Evolutionary conservation across 2,888 invertebrate species (phyloP).

Genomic region (Caenorhabditis imperialis): DNA sequence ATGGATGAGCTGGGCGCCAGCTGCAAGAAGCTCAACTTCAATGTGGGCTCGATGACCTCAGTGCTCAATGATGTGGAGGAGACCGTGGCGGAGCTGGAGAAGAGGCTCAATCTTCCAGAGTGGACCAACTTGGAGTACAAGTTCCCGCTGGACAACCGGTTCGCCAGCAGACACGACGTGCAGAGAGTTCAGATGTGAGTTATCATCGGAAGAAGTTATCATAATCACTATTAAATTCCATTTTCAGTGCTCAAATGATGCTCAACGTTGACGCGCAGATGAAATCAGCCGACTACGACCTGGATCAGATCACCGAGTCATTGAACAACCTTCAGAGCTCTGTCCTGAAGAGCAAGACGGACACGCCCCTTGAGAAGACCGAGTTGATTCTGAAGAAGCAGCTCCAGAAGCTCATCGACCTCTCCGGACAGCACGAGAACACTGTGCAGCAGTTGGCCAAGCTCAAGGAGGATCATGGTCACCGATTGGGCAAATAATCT

Average conservation of each 20-base stretch:
- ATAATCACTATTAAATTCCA: too few relatives aligned
- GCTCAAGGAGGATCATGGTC: slow-evolving; percentile 35
- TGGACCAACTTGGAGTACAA: slow-evolving; percentile 55
- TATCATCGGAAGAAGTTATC: too few relatives aligned
- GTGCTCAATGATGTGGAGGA: slow-evolving; percentile 53
- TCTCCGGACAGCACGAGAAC: slow-evolving; percentile 34
- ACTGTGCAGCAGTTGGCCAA: slow-evolving; percentile 35
- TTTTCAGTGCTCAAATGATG: slow-evolving; percentile 59
- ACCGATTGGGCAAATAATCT: slow-evolving; percentile 20
- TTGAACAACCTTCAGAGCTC: slow-evolving; percentile 29
- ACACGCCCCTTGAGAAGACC: slow-evolving; percentile 50
- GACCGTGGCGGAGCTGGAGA: slow-evolving; percentile 50
- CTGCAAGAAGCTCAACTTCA: slow-evolving; percentile 52
- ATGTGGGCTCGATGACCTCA: slow-evolving; percentile 47
- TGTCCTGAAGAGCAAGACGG: slow-evolving; percentile 26
- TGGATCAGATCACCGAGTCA: slow-evolving; percentile 48
- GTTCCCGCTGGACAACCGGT: slow-evolving; percentile 52
- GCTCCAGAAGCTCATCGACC: slow-evolving; percentile 44
- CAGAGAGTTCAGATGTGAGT: slow-evolving; percentile 55
- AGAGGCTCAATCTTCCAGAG: slow-evolving; percentile 53
- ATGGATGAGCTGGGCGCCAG: slow-evolving; percentile 44
- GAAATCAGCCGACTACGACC: slow-evolving; percentile 53
- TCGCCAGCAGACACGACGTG: slow-evolving; percentile 51
- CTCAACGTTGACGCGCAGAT: slow-evolving; percentile 55
- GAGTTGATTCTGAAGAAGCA: slow-evolving; percentile 55